Base-by-base conservation (phyloP, 2,797 vertebrate species). In the Lycodopsis pacificus region DNA sequence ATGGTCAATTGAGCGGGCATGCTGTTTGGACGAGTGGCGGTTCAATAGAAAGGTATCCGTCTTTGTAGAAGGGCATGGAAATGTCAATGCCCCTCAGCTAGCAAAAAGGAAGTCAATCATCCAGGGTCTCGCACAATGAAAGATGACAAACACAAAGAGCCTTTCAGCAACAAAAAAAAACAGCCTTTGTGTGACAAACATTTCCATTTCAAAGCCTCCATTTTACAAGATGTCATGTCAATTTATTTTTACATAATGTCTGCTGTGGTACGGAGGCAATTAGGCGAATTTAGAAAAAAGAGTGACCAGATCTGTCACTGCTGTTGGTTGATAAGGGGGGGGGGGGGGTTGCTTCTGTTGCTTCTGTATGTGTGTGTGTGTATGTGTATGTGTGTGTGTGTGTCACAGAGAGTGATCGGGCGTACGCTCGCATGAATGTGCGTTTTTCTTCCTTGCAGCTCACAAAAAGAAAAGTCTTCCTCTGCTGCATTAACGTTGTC, bases 51-150 rank as follows among this genome's bases (percentile, higher is more conserved):
- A 86, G 67, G 77, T 83, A 88, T 92, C 82, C 70, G 71, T 93
- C 89, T 89, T 79, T 82, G 76, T 76, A 79, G 86, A 89, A 88
- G 85, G 86, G 75, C 77, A 86, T 79, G 76, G 76, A 91, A 91
- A 92, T 91, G 89, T 89, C 88, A 90, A 53, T 80, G 86, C 79
- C 84, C 85, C 82, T 86, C 82, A 76, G 86, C 80, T 44, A 66
- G 82, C 87, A 73, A 79, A 89, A 19, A 89, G 86, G 71, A 88
- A 92, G 91, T 91, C 86, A 87, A 87, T 92, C 91, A 91, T 82
- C 65, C 67, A 17, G 79, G 80, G 82, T 77, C 74, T 80, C 4
- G 7, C 64, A 83, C 87, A 80, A 89, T 89, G 79, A 89, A 77
- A 79, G 71, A 87, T 67, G 82, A 86, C 80, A 86, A 88, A 91